phyloP scores from a whole-genome alignment of 2,797 vertebrate genomes.

The Tiaroga cobitis region DNA sequence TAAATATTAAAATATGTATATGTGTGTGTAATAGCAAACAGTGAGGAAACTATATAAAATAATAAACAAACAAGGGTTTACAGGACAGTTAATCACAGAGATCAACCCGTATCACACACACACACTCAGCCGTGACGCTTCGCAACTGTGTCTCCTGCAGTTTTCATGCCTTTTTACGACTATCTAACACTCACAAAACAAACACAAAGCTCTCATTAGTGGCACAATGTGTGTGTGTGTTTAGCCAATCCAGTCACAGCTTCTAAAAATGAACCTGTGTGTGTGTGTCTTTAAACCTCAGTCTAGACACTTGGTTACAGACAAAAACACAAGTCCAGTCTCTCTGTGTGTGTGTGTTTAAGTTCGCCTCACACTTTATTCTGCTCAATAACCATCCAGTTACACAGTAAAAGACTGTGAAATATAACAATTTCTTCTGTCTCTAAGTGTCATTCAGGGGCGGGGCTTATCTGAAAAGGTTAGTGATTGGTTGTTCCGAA shows the following conservation, averaged over 20 bases:
- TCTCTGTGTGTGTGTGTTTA: not conserved
- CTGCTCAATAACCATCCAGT: not conserved
- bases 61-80: not conserved
- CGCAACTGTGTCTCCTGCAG: not conserved
- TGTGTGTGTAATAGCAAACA: not conserved
- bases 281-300: conserved; percentile 8
- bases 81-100: conserved; percentile 19
- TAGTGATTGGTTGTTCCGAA: not conserved
- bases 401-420: not conserved
- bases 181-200: not conserved
- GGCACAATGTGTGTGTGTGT: not conserved
- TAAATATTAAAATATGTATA: not conserved
- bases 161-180: not conserved
- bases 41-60: not conserved
- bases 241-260: not conserved
- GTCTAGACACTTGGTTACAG: conserved; percentile 9
- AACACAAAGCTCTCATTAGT: not conserved
- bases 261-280: not conserved
- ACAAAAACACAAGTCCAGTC: not conserved
- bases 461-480: not conserved
- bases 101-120: not conserved
- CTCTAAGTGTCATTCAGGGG: not conserved
- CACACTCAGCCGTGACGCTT: not conserved
- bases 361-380: not conserved
- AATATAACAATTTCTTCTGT: not conserved